These are phyloP conservation scores for Centroberyx gerrardi DNA, from an alignment of 2,797 vertebrate species.

Conservation along the genomic window DNA sequence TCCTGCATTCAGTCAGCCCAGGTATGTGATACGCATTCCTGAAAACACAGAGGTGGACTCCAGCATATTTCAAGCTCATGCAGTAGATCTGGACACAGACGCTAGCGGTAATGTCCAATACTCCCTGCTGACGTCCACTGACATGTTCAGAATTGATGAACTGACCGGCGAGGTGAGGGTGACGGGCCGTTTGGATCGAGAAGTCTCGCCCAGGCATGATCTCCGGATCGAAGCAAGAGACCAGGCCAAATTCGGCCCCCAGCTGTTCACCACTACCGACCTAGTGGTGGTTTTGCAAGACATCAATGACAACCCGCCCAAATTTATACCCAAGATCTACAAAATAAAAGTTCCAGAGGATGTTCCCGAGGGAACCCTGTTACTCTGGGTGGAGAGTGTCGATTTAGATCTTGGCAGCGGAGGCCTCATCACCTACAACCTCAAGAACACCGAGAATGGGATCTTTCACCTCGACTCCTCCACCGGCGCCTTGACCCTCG, in stretches of 20 bases:
- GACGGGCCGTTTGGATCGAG: conserved; percentile 89
- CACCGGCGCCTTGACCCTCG: conserved; percentile 91
- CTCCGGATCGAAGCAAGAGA: conserved; percentile 93
- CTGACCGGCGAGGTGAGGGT: conserved; percentile 91
- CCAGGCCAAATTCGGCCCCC: conserved; percentile 86
- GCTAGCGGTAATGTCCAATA: conserved; percentile 89
- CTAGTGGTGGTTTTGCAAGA: conserved; percentile 91
- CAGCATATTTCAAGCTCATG: conserved; percentile 87
- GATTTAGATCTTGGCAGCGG: conserved; percentile 91
- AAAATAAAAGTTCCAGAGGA: conserved; percentile 93
- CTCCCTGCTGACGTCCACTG: conserved; percentile 87
- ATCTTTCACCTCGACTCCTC: conserved; percentile 89
- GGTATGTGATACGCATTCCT: conserved; percentile 88
- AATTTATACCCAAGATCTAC: conserved; percentile 88
- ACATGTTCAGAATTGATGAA: conserved; percentile 90
- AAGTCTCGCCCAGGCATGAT: conserved; percentile 86
- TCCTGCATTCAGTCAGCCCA: conserved; percentile 90
- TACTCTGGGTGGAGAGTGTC: conserved; percentile 93
- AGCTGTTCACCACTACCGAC: conserved; percentile 87
- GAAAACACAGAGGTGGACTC: conserved; percentile 89
- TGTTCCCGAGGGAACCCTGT: conserved; percentile 88
- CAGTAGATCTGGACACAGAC: conserved; percentile 89
- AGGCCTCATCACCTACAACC: conserved; percentile 90
- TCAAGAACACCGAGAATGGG: conserved; percentile 88
- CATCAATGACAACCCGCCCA: conserved; percentile 94